Conservation (phyloP, 1,140 invertebrate species). For the Papilio aristodemus region DNA sequence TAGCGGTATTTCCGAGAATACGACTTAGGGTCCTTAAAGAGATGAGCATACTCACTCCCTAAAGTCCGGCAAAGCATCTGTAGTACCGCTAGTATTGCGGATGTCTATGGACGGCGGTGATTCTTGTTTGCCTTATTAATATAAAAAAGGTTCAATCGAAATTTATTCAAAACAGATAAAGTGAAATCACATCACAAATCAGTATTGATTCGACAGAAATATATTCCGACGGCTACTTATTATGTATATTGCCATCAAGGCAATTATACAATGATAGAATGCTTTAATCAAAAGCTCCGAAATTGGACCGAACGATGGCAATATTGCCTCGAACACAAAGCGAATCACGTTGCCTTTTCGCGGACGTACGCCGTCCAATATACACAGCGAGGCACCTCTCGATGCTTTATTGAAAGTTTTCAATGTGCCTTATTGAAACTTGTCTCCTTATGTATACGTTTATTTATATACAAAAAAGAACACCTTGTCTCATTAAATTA, state of each 20-base stretch:
- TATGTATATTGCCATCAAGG: conserved; percentile 7
- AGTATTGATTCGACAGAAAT: conserved; percentile 22
- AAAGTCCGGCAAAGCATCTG: too few relatives aligned
- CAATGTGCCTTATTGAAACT: background rate
- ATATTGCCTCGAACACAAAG: conserved; percentile 55
- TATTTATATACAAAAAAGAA: background rate
- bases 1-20: too few relatives aligned
- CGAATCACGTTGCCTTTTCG: conserved; percentile 39
- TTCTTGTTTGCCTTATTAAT: too few relatives aligned
- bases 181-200: conserved; percentile 25
- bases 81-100: too few relatives aligned
- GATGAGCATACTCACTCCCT: too few relatives aligned
- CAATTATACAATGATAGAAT: conserved; percentile 27
- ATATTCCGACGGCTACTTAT: conserved; percentile 10
- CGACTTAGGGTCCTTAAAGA: too few relatives aligned
- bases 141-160: too few relatives aligned
- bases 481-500: too few relatives aligned
- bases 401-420: conserved; percentile 15
- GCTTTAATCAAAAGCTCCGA: conserved; percentile 29
- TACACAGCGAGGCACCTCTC: conserved; percentile 30
- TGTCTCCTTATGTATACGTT: background rate
- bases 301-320: conserved; percentile 37
- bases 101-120: too few relatives aligned
- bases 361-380: conserved; percentile 36
- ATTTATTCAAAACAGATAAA: too few relatives aligned